A percentile compares a stretch with the other conserved stretches of the same genome.
Conservation (phyloP, 2,888 invertebrate genomes). For the Trachelus tabidus region DNA sequence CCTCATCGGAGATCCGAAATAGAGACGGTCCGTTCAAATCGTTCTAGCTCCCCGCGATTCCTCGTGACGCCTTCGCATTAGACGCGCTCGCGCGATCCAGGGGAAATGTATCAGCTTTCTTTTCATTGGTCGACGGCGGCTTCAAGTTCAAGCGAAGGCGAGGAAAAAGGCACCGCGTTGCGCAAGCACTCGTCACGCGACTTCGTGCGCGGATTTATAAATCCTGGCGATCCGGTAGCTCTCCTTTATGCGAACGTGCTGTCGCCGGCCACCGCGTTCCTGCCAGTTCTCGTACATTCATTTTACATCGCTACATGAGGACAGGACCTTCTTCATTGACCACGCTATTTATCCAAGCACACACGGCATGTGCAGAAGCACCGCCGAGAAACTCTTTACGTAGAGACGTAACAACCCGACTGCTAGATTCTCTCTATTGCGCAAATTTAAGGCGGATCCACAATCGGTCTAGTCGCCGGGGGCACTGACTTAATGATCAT, state of each 20-base stretch:
- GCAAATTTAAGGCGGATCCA: constrained; percentile 1
- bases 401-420: background rate
- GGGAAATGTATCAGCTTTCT: background rate
- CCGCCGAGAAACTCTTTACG: no score
- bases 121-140: background rate
- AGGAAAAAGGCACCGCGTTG: background rate
- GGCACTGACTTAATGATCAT: background rate
- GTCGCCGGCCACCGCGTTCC: background rate
- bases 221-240: background rate
- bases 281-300: background rate
- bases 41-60: no score
- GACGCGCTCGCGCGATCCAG: no score
- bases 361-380: background rate
- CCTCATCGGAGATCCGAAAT: background rate
- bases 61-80: no score
- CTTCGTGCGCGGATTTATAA: background rate
- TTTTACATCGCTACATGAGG: background rate
- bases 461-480: background rate
- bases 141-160: background rate
- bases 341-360: background rate
- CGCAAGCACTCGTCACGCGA: constrained; percentile 1
- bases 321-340: background rate
- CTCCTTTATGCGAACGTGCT: background rate
- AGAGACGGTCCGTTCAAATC: background rate
- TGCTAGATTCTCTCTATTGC: background rate